These are phyloP conservation scores for Micronycteris hirsuta DNA, from an alignment of 2,113 vertebrate genomes.

Conservation along the genomic window DNA sequence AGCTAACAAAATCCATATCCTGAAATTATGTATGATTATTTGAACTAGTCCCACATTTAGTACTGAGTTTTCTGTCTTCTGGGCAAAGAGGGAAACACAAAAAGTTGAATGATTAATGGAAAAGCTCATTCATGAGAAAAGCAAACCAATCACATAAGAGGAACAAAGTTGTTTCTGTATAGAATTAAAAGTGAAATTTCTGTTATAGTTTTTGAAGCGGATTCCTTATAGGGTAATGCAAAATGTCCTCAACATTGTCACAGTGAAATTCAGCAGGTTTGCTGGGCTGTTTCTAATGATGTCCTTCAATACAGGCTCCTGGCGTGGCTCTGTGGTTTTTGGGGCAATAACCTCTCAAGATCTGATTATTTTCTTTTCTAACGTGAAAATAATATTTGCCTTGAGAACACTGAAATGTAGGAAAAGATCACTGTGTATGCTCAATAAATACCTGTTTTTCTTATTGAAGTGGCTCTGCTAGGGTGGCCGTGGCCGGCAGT, in stretches of 20 bases:
- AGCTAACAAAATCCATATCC: not conserved
- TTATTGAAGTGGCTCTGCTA: not conserved
- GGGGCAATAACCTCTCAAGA: not conserved
- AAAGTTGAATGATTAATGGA: not conserved
- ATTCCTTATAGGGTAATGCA: not conserved
- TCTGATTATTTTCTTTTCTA: slow-evolving; percentile 16
- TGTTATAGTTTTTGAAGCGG: not conserved
- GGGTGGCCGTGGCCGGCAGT: no score
- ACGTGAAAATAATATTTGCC: not conserved
- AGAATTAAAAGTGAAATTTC: not conserved
- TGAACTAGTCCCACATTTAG: not conserved
- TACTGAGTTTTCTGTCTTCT: not conserved
- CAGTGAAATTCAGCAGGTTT: not conserved
- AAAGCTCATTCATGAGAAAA: not conserved
- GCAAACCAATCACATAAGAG: not conserved
- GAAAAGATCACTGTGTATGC: not conserved
- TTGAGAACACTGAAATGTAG: not conserved
- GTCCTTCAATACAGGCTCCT: not conserved
- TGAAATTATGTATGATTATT: not conserved
- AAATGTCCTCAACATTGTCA: not conserved
- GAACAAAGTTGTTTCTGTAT: not conserved
- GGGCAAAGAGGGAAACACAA: not conserved
- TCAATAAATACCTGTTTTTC: not conserved
- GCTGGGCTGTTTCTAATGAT: not conserved
- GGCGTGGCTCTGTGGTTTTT: not conserved